Base-by-base conservation (phyloP, 37 sponge, comb jelly and placozoan species). In the Tethya wilhelma region DNA sequence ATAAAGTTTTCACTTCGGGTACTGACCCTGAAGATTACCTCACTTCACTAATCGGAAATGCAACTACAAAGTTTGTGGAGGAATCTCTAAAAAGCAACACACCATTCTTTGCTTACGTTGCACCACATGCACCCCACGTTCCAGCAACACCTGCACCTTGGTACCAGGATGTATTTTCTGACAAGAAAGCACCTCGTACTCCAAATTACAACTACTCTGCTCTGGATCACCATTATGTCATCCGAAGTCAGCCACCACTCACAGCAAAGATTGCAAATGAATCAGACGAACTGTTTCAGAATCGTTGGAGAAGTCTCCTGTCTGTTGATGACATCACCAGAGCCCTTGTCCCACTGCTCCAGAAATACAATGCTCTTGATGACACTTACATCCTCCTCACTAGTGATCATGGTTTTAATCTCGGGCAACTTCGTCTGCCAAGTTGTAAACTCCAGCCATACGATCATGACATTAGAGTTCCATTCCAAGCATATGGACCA, bases 81-180 rank as follows among this genome's bases (percentile, higher is more conserved):
- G 64, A 59, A 1, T 65, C 86, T 32, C 63, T 87, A 33, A 42
- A 75, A 37, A 31, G 67, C 3, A 56, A 56, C 28, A 32, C 38
- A 20, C 86, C 89, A 22, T 93, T 93, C 69, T 88, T 93, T 77
- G 89, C 83, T 0, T 93, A 88, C 69, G 73, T 93, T 26, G 89
- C 86, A 9, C 89, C 86, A 0, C 93, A 93, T 72, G 93, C 93
- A 4, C 93, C 93, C 43, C 93, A 93, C 40, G 79, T 88, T 0
- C 93, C 93, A 23, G 86, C 93, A 42, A 88, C 89, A 8, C 93
- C 93, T 23, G 93, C 93, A 40, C 93, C 93, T 4, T 88, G 89
- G 89, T 93, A 93, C 59, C 43, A 69, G 22, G 45, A 79, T 31
- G 44, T 38, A 41, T 83, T 89, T 66, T 17, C 42, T 0, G 67